These are phyloP conservation scores for Quadroppia sp. DNA, from an alignment of 2,888 invertebrate genomes.

Conservation along the genomic window DNA sequence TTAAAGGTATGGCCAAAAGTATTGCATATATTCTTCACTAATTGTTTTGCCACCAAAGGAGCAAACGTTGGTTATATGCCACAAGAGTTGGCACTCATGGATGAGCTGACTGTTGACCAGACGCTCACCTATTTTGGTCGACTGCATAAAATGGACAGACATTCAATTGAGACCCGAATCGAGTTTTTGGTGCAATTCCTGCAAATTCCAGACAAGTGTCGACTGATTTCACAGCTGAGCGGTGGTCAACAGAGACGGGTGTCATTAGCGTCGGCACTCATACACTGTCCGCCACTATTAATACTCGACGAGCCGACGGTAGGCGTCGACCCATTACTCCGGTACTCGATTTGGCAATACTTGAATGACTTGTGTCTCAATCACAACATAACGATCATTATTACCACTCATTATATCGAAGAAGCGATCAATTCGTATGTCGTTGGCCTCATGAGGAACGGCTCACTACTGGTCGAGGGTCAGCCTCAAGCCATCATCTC, in stretches of 20 bases:
- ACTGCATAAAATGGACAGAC: slow-evolving; percentile 51
- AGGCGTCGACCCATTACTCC: slow-evolving; percentile 80
- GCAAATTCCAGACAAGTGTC: slow-evolving; percentile 51
- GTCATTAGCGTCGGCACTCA: slow-evolving; percentile 83
- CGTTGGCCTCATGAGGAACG: slow-evolving; percentile 75
- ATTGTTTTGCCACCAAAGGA: no score
- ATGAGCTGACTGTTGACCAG: slow-evolving; percentile 53
- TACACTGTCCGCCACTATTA: slow-evolving; percentile 85
- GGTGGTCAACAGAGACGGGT: slow-evolving; percentile 87
- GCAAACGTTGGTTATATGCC: slow-evolving; percentile 99
- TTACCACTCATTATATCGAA: slow-evolving; percentile 87
- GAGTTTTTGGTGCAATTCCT: slow-evolving; percentile 54
- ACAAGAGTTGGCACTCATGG: slow-evolving; percentile 55
- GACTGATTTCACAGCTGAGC: slow-evolving; percentile 60
- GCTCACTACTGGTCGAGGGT: slow-evolving; percentile 82
- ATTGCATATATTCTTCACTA: no score
- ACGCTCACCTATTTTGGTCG: slow-evolving; percentile 54
- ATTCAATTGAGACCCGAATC: slow-evolving; percentile 49
- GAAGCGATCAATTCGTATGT: slow-evolving; percentile 62
- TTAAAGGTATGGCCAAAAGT: no score
- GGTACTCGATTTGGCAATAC: slow-evolving; percentile 57
- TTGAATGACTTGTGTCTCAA: slow-evolving; percentile 51
- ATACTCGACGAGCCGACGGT: slow-evolving; percentile 91
- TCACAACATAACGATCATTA: slow-evolving; percentile 53
- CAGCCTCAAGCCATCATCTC: slow-evolving; percentile 69